Percentiles rank a stretch among this genome's conserved stretches.
These are phyloP conservation scores for Scomber scombrus DNA, from an alignment of 2,113 vertebrate species.

Conservation along the genomic window DNA sequence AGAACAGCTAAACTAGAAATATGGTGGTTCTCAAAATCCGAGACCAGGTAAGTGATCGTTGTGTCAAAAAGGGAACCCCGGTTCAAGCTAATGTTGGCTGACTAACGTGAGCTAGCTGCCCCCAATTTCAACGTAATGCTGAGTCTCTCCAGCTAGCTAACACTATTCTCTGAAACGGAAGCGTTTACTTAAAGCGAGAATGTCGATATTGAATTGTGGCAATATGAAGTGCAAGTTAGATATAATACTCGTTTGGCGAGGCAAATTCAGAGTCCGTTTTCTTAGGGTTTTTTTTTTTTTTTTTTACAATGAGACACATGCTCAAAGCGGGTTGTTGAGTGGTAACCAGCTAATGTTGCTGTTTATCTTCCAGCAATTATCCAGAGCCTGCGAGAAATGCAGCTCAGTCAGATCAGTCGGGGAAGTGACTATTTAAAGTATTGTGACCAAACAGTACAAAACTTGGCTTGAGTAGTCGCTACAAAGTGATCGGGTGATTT, in stretches of 20 bases:
- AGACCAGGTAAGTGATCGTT: slow-evolving; percentile 84
- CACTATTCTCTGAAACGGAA: slow-evolving; percentile 47
- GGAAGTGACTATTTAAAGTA: slow-evolving; percentile 23
- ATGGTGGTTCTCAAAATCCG: slow-evolving; percentile 88
- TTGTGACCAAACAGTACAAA: slow-evolving; percentile 13
- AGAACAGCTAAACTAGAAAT: slow-evolving; percentile 79
- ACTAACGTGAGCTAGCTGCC: slow-evolving; percentile 61
- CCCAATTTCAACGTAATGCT: slow-evolving; percentile 39
- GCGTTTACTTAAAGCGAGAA: slow-evolving; percentile 23
- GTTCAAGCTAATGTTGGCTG: slow-evolving; percentile 44
- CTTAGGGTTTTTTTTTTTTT: slow-evolving; percentile 18
- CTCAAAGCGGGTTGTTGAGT: slow-evolving; percentile 32
- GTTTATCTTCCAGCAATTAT: slow-evolving; percentile 69
- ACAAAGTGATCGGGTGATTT: not conserved
- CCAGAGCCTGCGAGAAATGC: slow-evolving; percentile 39
- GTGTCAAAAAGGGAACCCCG: slow-evolving; percentile 37
- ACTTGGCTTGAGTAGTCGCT: not conserved
- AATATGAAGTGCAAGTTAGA: not conserved
- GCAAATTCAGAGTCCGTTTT: not conserved
- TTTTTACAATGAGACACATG: slow-evolving; percentile 35
- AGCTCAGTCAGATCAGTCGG: not conserved
- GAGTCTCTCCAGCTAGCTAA: slow-evolving; percentile 43
- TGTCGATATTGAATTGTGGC: not conserved
- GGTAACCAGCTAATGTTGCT: slow-evolving; percentile 48
- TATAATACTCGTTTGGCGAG: not conserved